Evolutionary conservation across 2,888 invertebrate species (phyloP), one percentile per base, ranked within the genome.

Genomic region (Temnothorax rugatulus): DNA sequence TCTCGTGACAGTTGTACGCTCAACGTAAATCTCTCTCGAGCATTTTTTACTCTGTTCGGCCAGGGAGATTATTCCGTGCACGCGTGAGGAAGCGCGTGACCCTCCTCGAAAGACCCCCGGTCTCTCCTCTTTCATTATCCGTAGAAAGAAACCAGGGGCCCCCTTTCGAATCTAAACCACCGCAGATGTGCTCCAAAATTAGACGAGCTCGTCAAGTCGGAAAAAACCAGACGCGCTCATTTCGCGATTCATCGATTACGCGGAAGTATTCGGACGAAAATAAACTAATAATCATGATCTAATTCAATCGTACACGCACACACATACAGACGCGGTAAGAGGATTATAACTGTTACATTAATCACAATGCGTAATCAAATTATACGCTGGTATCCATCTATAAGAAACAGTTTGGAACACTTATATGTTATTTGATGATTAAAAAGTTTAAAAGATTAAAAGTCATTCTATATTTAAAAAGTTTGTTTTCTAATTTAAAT

Each of bases 181-280:
- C 90, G 91, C 90, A 90, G 91, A 90, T 90, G 90, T 88, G 90
- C 82, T 87, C 89, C 86, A 86, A 91, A 90, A 90, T 90, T 90
- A 91, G 88, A 89, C 87, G 87, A 85, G 82, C 87, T 85, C 85
- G 90, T 91, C 88, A 82, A 84, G 88, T 87, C 87, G 79, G 87
- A 88, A 87, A 91, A 86, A 84, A 87, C 88, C 91, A 90, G 91
- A 90, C 87, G 87, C 83, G 88, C 63, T 59, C 83, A 29, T 18
- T 66, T 13, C 50, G 44, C 38, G 52, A 66, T 74, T 81, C 63
- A 66, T 47, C 57, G 59, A 18, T 38, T 71, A 77, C 47, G 69
- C 64, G 77, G 75, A 85, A 68, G 29, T 82, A 76, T 57, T 59
- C 34, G 54, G 59, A 57, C n/a, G 64, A 54, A 83, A 79, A 57